Evolutionary conservation across 2,888 invertebrate genomes (phyloP), one percentile per base, ranked within the genome.

Genomic region (Microctonus aethiopoides): DNA sequence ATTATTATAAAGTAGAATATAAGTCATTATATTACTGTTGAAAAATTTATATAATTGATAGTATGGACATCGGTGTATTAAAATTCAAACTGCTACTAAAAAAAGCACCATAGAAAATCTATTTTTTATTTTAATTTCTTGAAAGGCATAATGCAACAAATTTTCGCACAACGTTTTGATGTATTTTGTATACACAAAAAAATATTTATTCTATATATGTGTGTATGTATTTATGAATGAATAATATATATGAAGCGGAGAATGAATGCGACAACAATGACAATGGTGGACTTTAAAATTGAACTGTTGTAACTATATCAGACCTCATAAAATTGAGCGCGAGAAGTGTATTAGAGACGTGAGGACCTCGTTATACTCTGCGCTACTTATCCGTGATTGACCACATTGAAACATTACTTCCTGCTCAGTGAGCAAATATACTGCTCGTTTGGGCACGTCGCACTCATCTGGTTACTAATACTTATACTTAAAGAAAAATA

Each of bases 331-430:
- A 26, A 63, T 46, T 46, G 46, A 46, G 20, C 54, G 66, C 66
- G 66, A 72, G 74, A 72, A 72, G 65, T 66, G 68, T 72, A 60
- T 70, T 68, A 72, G 60, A 34, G 60, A 67, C 34, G 67, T 66
- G 57, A 57, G 62, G 36, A 26, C 54, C 60, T 67, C 60, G 67
- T 74, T 72, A 70, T 72, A 70, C 63, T 67, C 46, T 46, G 59
- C 68, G 57, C 68, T 77, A 76, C 75, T 78, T 77, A 77, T 75
- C 68, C 62, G 62, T 74, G 75, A 79, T 76, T 74, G 74, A 74
- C 73, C 79, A 76, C 75, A 82, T 82, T 82, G 80, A 83, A 80
- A 82, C 80, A 81, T 84, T 83, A 79, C 80, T 83, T 84, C 84
- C 83, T 83, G 77, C 79, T 83, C 80, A 81, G 75, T 67, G 77